phyloP scores from a whole-genome alignment of 1,140 invertebrate species.

The Ditylenchus dipsaci region DNA sequence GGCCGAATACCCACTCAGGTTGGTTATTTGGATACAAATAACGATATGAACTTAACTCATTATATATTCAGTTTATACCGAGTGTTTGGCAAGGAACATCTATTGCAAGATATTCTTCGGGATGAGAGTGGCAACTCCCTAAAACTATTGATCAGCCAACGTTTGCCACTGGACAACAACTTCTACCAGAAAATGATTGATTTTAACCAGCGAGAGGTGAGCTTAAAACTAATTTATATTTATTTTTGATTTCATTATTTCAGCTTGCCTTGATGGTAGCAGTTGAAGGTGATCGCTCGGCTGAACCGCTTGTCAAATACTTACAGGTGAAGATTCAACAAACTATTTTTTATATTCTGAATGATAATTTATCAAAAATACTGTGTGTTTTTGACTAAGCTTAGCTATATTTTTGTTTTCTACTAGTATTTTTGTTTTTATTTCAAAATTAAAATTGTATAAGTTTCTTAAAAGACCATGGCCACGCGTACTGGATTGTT shows the following conservation, averaged over 20 bases:
- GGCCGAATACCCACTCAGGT: constrained; percentile 38
- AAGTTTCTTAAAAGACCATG: too few species aligned
- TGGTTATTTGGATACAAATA: neutral
- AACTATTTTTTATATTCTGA: neutral
- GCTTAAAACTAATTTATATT: too few species aligned
- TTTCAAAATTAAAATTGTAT: too few species aligned
- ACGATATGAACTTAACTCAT: neutral
- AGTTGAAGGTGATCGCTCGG: constrained; percentile 11
- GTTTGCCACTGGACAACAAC: constrained; percentile 32
- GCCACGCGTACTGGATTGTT: too few species aligned
- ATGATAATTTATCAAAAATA: too few species aligned
- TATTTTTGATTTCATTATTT: too few species aligned
- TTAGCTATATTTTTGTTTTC: too few species aligned
- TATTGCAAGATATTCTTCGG: constrained; percentile 40
- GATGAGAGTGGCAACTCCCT: constrained; percentile 31
- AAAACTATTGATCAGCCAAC: constrained; percentile 31
- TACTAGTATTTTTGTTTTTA: too few species aligned
- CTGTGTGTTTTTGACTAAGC: too few species aligned
- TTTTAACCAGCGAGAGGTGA: constrained; percentile 8
- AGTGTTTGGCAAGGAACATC: constrained; percentile 36
- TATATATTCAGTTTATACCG: constrained; percentile 34
- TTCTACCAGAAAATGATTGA: constrained; percentile 40
- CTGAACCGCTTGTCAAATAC: constrained; percentile 41
- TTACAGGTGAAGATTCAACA: constrained; percentile 19
- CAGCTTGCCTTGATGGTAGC: constrained; percentile 35